Evolutionary conservation across 1,140 invertebrate genomes (phyloP), one percentile per base, ranked within the genome.

Genomic region (Procambarus clarkii): DNA sequence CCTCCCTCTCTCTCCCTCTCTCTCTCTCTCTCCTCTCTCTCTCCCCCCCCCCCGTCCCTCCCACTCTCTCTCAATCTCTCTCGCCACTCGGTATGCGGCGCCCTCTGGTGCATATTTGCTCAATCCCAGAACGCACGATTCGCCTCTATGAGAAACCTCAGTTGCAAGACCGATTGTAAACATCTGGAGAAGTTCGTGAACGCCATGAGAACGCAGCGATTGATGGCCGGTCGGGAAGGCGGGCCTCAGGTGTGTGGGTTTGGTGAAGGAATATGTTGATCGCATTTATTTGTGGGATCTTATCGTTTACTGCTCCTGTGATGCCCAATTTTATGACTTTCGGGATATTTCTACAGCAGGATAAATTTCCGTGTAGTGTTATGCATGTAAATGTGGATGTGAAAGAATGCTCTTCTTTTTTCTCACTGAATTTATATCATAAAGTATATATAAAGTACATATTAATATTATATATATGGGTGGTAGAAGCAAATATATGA

Each of bases 1-100:
- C 54, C 45, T 50, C 48, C 45, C 78, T 80, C 46, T 80, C 78
- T 80, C 78, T 80, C 78, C 24, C 46, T 50, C 78, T 50, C 46
- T 80, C 78, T 77, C 76, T 77, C 76, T 77, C 76, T 34, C 76
- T 77, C 76, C 76, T 34, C 24, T 77, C 24, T 34, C 24, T 13
- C 34, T 64, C 13, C 5, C 60, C 5, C 18, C 15, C 13, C 60
- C 18, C 60, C 15, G 11, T 64, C 60, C 34, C 60, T 64, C 60
- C n/a, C 69, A 7, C 69, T 64, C 15, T 64, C 60, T 74, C 69
- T 74, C 69, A 34, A n/a, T 34, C 24, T 34, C 69, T 34, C 24
- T 2, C 8, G n/a, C 69, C 69, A 74, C 69, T 74, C 69, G 5
- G 69, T 74, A 74, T 74, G 69, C 69, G 5, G 21, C n/a, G 24